Conservation (phyloP, 2,888 invertebrate species). For the Netelia inedita region DNA sequence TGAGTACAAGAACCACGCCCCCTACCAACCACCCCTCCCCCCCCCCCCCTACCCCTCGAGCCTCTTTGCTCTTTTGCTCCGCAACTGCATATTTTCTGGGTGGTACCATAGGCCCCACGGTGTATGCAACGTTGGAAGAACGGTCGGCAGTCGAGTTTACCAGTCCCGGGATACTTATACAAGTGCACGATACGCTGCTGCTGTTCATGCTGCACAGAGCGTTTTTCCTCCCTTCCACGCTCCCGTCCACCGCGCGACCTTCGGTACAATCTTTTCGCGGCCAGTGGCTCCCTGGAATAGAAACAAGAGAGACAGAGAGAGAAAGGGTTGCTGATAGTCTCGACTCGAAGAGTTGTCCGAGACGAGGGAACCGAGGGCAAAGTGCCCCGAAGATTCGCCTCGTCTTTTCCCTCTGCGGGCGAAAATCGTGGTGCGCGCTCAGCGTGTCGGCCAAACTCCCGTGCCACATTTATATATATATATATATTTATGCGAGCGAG, state of each 20-base stretch:
- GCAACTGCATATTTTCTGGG: constrained; percentile 61
- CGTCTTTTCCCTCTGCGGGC: constrained; percentile 26
- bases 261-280: constrained; percentile 17
- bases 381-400: constrained; percentile 44
- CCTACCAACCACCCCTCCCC: not conserved
- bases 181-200: constrained; percentile 31
- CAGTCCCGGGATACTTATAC: constrained; percentile 46
- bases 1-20: constrained; percentile 52
- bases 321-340: not conserved
- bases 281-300: constrained; percentile 1
- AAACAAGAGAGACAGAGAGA: constrained; percentile 24
- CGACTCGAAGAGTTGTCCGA: not conserved
- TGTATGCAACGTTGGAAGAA: constrained; percentile 26
- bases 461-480: constrained; percentile 5
- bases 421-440: constrained; percentile 25
- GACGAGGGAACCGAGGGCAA: constrained; percentile 28
- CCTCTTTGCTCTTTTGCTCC: constrained; percentile 3
- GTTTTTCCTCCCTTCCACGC: constrained; percentile 33
- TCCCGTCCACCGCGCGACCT: constrained; percentile 42
- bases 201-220: not conserved
- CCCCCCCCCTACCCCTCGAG: not conserved
- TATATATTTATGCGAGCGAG: constrained; percentile 12
- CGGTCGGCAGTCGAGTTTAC: constrained; percentile 41
- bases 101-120: constrained; percentile 42
- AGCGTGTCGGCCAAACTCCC: constrained; percentile 25